Evolutionary conservation across 2,797 vertebrate species (phyloP).

Genomic region (Sebastes aleutianus): DNA sequence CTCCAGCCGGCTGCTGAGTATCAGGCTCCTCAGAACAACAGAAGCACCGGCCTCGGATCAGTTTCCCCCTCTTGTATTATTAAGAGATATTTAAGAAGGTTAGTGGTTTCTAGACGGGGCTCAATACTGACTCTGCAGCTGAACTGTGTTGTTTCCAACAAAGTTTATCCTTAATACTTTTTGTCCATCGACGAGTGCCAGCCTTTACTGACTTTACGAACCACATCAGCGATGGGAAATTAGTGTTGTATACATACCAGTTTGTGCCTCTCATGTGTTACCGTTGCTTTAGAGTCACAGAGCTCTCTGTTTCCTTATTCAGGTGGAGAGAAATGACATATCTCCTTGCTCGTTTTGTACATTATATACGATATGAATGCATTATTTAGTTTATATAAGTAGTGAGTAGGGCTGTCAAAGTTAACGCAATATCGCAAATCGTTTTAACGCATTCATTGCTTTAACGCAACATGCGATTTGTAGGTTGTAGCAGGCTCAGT

Average conservation of each 20-base stretch:
- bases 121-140: not conserved
- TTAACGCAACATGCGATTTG: too few species aligned
- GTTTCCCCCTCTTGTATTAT: constrained; percentile 6
- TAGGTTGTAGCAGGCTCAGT: not conserved
- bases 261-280: not conserved
- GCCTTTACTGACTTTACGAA: not conserved
- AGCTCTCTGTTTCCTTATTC: not conserved
- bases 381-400: not conserved
- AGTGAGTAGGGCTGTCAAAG: too few species aligned
- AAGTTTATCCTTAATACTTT: not conserved
- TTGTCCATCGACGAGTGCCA: not conserved
- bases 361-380: not conserved
- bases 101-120: not conserved
- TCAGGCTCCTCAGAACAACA: not conserved
- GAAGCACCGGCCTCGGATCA: not conserved
- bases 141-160: not conserved
- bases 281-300: not conserved
- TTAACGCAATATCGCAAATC: fast-evolving
- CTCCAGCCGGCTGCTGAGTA: not conserved
- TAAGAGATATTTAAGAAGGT: constrained; percentile 15
- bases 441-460: too few species aligned
- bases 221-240: not conserved
- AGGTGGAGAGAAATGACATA: not conserved
- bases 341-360: not conserved
- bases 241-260: not conserved